Evolutionary conservation across 2,888 invertebrate species (phyloP).

Genomic region (Tetropium fuscum): DNA sequence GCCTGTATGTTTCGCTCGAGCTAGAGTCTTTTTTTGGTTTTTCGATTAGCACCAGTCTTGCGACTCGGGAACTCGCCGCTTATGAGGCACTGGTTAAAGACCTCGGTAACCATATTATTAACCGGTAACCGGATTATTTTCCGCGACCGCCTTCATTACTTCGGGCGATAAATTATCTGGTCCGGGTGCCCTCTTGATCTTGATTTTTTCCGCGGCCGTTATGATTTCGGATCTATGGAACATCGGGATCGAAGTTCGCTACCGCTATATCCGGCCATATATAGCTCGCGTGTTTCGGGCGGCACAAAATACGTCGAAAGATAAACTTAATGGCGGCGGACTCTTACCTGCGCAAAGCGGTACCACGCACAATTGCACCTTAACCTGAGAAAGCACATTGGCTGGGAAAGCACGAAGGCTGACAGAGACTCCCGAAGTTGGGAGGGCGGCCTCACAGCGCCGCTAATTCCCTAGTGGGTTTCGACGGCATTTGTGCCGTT

Average conservation of each 20-base stretch:
- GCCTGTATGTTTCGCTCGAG: not conserved
- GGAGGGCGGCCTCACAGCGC: too few species aligned
- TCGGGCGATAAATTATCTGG: not conserved
- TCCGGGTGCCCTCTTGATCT: not conserved
- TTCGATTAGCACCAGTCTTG: not conserved
- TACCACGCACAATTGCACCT: too few species aligned
- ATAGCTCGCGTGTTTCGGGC: not conserved
- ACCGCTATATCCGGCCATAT: not conserved
- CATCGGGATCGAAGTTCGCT: not conserved
- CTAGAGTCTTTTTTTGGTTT: not conserved
- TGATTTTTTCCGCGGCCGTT: not conserved
- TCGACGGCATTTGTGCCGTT: too few species aligned
- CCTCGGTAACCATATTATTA: not conserved
- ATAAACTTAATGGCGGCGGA: too few species aligned
- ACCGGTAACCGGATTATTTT: not conserved
- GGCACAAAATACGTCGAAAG: too few species aligned
- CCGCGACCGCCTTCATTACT: not conserved
- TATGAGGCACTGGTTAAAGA: not conserved
- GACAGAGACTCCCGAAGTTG: too few species aligned
- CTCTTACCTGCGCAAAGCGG: too few species aligned
- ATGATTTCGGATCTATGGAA: not conserved
- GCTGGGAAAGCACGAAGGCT: too few species aligned
- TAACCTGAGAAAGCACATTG: too few species aligned
- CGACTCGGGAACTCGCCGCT: not conserved
- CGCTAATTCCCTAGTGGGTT: too few species aligned